These are phyloP conservation scores for Oenanthe melanoleuca DNA, from an alignment of 2,113 vertebrate species.

Conservation along the genomic window DNA sequence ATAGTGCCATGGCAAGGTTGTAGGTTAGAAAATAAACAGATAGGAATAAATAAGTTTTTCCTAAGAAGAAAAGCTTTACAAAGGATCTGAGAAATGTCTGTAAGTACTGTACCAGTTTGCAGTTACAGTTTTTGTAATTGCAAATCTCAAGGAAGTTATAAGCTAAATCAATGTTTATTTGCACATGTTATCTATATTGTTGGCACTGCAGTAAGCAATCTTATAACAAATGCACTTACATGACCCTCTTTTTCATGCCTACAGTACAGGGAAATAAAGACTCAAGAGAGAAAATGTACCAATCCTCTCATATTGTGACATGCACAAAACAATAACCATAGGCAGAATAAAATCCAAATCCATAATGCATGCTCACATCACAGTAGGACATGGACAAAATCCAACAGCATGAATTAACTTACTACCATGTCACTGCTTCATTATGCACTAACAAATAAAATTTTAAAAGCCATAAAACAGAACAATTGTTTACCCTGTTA, in stretches of 20 bases:
- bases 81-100: background rate
- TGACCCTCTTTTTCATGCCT: background rate
- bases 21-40: background rate
- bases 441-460: slow-evolving; percentile 38
- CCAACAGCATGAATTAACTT: slow-evolving; percentile 45
- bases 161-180: background rate
- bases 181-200: background rate
- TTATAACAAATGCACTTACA: background rate
- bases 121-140: background rate
- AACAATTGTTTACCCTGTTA: background rate
- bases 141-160: background rate
- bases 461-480: slow-evolving; percentile 30
- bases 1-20: background rate
- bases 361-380: slow-evolving; percentile 27
- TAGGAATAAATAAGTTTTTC: background rate
- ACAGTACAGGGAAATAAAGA: background rate
- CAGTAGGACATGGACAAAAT: background rate
- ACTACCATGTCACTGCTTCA: background rate
- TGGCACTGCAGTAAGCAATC: background rate
- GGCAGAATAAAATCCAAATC: slow-evolving; percentile 47
- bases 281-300: background rate
- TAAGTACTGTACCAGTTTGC: background rate
- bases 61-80: background rate
- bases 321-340: background rate
- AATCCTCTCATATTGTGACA: slow-evolving; percentile 28